Evolutionary conservation across 2,113 vertebrate species (phyloP).

Genomic region (Spea bombifrons): DNA sequence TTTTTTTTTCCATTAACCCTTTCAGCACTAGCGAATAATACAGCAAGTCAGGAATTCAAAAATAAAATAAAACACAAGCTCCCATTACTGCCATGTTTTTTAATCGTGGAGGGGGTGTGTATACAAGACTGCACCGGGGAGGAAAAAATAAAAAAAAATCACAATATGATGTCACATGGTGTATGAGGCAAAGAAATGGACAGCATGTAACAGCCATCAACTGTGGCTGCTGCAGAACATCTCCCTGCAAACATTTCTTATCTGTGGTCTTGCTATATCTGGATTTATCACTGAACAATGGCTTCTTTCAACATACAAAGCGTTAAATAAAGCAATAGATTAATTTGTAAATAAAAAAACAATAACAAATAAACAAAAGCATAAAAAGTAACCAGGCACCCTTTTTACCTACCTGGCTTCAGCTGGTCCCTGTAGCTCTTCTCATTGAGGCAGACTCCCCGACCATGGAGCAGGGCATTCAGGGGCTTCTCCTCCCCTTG

Average conservation of each 20-base stretch:
- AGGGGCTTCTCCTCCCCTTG: conserved; percentile 95
- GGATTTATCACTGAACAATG: too few relatives aligned
- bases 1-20: not conserved
- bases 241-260: not conserved
- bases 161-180: not conserved
- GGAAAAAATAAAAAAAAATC: too few relatives aligned
- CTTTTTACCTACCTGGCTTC: conserved; percentile 77
- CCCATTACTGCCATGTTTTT: not conserved
- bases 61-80: too few relatives aligned
- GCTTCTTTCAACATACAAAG: too few relatives aligned
- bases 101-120: too few relatives aligned
- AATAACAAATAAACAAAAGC: too few relatives aligned
- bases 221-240: conserved; percentile 7
- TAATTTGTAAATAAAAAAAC: too few relatives aligned
- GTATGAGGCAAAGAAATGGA: not conserved
- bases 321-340: too few relatives aligned
- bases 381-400: too few relatives aligned
- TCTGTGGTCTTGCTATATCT: not conserved
- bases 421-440: conserved; percentile 88
- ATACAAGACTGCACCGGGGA: too few relatives aligned
- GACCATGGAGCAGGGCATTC: conserved; percentile 92
- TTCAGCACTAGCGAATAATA: not conserved
- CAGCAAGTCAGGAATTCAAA: too few relatives aligned
- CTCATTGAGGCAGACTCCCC: conserved; percentile 90
- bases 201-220: not conserved